These are phyloP conservation scores for Poecilus cupreus DNA, from an alignment of 2,888 invertebrate species.

Conservation along the genomic window DNA sequence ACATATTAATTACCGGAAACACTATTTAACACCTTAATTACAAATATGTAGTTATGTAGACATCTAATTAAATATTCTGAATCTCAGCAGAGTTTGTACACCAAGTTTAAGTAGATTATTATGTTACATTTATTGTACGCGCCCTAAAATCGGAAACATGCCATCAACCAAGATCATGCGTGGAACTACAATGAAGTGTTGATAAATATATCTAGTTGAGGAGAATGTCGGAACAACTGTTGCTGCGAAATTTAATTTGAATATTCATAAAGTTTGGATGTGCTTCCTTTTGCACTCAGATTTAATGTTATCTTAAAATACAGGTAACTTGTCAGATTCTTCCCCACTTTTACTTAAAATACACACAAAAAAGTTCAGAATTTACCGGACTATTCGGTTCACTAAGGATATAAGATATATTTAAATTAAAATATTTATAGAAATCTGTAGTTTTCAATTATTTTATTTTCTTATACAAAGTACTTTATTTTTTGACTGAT, in stretches of 20 bases:
- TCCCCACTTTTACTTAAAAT: too few relatives aligned
- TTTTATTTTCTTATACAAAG: too few relatives aligned
- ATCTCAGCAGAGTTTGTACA: neutral
- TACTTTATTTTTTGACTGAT: too few relatives aligned
- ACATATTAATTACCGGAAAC: conserved; percentile 3
- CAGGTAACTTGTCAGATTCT: too few relatives aligned
- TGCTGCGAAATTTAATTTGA: conserved; percentile 10
- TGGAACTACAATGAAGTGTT: neutral
- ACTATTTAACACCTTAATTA: conserved; percentile 6
- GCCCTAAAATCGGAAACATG: neutral
- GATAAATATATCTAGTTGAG: neutral
- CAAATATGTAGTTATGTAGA: neutral
- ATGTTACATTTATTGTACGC: neutral
- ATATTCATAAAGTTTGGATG: neutral
- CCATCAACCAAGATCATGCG: neutral
- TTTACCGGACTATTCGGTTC: too few relatives aligned
- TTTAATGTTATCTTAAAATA: neutral
- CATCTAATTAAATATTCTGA: neutral
- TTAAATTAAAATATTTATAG: too few relatives aligned
- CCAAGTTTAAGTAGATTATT: conserved; percentile 2
- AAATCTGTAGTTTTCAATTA: too few relatives aligned
- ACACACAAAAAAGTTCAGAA: too few relatives aligned
- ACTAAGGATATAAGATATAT: too few relatives aligned
- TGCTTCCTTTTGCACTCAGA: neutral
- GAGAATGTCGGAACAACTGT: neutral